Evolutionary conservation across 2,113 vertebrate genomes (phyloP).

Genomic region (Heptranchias perlo): DNA sequence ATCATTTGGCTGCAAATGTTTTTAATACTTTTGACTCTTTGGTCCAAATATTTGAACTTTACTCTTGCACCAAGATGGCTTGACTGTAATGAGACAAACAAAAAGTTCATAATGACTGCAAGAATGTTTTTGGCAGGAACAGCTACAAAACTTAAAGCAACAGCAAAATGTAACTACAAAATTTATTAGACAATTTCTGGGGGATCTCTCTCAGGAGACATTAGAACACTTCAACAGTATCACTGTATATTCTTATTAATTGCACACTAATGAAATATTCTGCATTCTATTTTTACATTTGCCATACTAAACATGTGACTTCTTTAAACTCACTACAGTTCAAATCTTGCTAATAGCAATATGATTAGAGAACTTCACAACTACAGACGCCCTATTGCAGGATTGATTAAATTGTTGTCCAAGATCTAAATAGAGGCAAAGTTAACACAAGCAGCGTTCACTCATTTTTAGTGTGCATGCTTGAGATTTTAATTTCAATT

Average conservation of each 20-base stretch:
- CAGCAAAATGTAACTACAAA: not conserved
- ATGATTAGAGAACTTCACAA: not conserved
- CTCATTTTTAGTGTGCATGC: not conserved
- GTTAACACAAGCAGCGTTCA: not conserved
- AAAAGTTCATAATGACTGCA: not conserved
- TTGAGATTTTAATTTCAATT: not conserved
- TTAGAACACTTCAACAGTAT: not conserved
- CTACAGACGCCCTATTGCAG: not conserved
- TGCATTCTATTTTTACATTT: not conserved
- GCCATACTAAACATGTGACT: not conserved
- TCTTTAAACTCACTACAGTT: not conserved
- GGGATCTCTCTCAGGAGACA: not conserved
- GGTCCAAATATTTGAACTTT: not conserved
- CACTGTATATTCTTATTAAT: not conserved
- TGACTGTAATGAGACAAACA: not conserved
- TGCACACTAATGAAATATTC: not conserved
- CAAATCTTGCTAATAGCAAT: not conserved
- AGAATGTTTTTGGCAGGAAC: not conserved
- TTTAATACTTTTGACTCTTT: not conserved
- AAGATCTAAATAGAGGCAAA: not conserved
- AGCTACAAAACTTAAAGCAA: not conserved
- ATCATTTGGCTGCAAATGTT: not conserved
- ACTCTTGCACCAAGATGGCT: not conserved
- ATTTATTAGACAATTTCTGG: not conserved
- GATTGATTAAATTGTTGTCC: too few relatives aligned